Percentiles rank a stretch among this genome's conserved stretches.
phyloP scores from a whole-genome alignment of 1,140 invertebrate genomes.

The Aphis craccivora region DNA sequence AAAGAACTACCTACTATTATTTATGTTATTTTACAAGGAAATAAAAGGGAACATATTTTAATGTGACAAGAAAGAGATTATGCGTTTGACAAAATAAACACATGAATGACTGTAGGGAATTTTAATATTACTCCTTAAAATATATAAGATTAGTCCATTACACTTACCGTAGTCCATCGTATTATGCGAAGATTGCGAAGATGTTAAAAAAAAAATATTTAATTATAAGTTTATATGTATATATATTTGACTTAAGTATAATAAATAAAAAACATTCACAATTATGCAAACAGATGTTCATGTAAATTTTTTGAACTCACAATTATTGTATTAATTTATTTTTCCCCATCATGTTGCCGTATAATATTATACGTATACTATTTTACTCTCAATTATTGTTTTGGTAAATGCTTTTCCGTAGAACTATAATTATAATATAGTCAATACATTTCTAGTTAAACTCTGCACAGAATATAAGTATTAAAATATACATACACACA shows the following conservation, averaged over 20 bases:
- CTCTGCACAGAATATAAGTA: background rate
- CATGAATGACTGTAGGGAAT: background rate
- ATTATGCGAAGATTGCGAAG: background rate
- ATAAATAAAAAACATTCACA: background rate
- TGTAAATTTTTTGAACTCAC: background rate
- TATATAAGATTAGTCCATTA: background rate
- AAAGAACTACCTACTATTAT: background rate
- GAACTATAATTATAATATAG: background rate
- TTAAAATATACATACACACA: background rate
- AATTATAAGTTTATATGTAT: background rate
- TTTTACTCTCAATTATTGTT: background rate
- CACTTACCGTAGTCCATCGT: background rate
- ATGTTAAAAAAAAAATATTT: background rate
- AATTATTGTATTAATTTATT: background rate
- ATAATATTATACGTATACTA: background rate
- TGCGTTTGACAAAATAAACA: background rate
- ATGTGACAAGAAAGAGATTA: constrained; percentile 1
- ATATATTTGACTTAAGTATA: background rate
- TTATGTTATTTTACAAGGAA: background rate
- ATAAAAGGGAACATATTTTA: background rate
- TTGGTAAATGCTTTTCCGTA: background rate
- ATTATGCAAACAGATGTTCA: background rate
- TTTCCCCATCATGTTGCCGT: background rate
- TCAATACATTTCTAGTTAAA: background rate
- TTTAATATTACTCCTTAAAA: background rate